Conservation (phyloP, 2,113 vertebrate genomes). For the Gopherus flavomarginatus region DNA sequence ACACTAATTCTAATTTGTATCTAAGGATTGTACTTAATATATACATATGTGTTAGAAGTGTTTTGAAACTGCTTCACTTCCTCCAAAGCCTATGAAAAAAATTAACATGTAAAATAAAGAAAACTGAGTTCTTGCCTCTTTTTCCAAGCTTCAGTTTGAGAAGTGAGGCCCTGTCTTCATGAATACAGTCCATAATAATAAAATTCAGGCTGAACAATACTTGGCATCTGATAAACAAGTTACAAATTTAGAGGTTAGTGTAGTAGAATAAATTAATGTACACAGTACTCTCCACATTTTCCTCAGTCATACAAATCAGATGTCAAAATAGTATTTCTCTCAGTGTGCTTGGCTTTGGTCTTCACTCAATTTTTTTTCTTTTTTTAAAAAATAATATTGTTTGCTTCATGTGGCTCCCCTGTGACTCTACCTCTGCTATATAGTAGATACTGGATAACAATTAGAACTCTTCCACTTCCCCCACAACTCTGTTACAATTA, state of each 20-base stretch:
- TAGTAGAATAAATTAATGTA: not conserved
- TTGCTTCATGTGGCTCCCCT: not conserved
- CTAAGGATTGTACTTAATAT: not conserved
- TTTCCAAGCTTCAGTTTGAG: not conserved
- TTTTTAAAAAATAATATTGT: not conserved
- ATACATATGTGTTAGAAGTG: not conserved
- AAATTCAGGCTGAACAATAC: not conserved
- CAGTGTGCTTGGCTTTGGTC: not conserved
- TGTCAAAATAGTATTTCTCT: not conserved
- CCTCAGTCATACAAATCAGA: not conserved
- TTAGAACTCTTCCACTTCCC: not conserved
- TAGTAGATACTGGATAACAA: not conserved
- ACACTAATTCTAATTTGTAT: not conserved
- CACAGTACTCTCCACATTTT: not conserved
- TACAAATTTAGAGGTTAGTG: not conserved
- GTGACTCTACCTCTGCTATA: not conserved
- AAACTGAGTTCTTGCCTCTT: not conserved
- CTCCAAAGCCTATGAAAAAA: not conserved
- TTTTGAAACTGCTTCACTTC: not conserved
- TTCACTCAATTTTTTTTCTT: not conserved
- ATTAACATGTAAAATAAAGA: not conserved
- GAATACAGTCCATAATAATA: not conserved
- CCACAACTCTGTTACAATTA: not conserved
- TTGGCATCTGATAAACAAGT: not conserved
- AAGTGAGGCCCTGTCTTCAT: not conserved